Evolutionary conservation across 2,888 invertebrate genomes (phyloP), one percentile per base, ranked within the genome.

Genomic region (Diarsia rubi): DNA sequence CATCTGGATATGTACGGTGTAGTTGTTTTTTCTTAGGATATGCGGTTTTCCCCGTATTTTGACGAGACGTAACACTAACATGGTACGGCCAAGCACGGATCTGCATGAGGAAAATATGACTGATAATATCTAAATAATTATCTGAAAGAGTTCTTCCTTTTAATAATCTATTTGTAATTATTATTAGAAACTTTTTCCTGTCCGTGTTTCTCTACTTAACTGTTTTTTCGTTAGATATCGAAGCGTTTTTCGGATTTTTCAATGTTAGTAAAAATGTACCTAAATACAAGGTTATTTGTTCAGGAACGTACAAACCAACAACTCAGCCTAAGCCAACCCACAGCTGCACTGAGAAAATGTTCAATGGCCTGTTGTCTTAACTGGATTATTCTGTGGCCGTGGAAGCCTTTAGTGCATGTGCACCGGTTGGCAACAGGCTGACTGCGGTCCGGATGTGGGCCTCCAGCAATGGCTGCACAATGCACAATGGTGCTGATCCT

Each of bases 21-120:
- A 8, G 1, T n/a, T 44, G 27, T 44, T 66, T 44, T 69, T 44
- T 68, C 24, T 14, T 21, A 11, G 1, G 68, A 44, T 16, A 5
- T 19, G 44, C 44, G 54, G 47, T 70, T 78, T 80, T 82, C 70
- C 68, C 64, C n/a, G 4, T 54, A 37, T 68, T 57, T 49, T 27
- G 19, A 75, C 42, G 42, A 37, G 21, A n/a, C n/a, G 4, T 42
- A 31, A n/a, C 16, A 49, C n/a, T 52, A n/a, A 31, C 52, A 72
- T 81, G 83, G 80, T 79, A 80, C 65, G 59, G n/a, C 49, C 84
- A 47, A 59, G 73, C 73, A 83, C 84, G 70, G 67, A 67, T 66
- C 37, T 44, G 73, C 45, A n/a, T 65, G 60, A 80, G 84, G 72
- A 80, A 79, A 75, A 69, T 70, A 14, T 21, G 14, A 21, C 24